Percentiles rank a stretch among this genome's conserved stretches.
phyloP scores from a whole-genome alignment of 1,140 invertebrate species.

The Chelonus insularis region DNA sequence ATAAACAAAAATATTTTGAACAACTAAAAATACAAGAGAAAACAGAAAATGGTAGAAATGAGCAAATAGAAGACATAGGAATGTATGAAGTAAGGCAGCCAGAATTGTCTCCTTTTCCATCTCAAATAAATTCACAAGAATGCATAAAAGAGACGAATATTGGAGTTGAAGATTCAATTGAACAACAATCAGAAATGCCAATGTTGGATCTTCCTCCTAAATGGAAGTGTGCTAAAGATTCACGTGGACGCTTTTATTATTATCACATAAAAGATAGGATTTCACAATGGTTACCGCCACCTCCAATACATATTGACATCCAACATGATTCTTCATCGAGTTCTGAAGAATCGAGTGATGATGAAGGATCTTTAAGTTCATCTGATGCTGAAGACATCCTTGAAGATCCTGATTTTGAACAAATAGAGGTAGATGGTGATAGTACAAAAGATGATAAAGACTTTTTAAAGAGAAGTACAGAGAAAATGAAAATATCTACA shows the following conservation, averaged over 20 bases:
- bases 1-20: no score
- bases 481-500: background rate
- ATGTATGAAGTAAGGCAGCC: no score
- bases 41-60: no score
- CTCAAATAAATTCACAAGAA: no score
- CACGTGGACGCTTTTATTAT: constrained; percentile 84
- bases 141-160: no score
- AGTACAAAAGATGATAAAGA: constrained; percentile 34
- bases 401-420: constrained; percentile 59
- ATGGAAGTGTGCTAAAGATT: constrained; percentile 84
- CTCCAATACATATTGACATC: constrained; percentile 59
- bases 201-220: constrained; percentile 75
- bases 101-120: no score
- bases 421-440: constrained; percentile 41
- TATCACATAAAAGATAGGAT: constrained; percentile 83
- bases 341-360: constrained; percentile 56
- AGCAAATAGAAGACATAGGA: no score
- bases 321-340: constrained; percentile 57
- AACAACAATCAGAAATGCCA: constrained; percentile 51
- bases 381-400: constrained; percentile 55
- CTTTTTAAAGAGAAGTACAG: background rate
- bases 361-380: constrained; percentile 55
- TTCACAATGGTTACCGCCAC: constrained; percentile 87
- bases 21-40: no score
- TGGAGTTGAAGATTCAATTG: constrained; percentile 34